These are phyloP conservation scores for Pheosia tremula DNA, from an alignment of 2,888 invertebrate species.

Conservation along the genomic window DNA sequence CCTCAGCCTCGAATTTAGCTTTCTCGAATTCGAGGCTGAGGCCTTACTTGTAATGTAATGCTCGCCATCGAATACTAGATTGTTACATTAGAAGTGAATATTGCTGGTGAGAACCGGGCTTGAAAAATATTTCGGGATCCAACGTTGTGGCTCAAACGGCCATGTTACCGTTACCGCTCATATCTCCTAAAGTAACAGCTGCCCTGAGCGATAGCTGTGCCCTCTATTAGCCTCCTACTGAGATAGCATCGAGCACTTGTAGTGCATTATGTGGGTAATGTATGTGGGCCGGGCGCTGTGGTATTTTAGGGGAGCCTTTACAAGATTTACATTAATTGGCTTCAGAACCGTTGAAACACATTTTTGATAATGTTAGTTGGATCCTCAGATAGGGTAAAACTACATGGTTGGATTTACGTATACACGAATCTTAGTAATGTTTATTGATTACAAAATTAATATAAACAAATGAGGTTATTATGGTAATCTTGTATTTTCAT, in stretches of 20 bases:
- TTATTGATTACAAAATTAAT: neutral
- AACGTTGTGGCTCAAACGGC: slow-evolving; percentile 14
- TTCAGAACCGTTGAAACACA: slow-evolving; percentile 12
- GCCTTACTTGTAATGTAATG: too few relatives aligned
- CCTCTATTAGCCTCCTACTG: slow-evolving; percentile 33
- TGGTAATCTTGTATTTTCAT: neutral
- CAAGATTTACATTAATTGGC: slow-evolving; percentile 20
- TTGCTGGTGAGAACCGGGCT: neutral
- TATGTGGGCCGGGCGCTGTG: slow-evolving; percentile 28
- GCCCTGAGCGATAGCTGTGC: slow-evolving; percentile 38
- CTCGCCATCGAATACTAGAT: too few relatives aligned
- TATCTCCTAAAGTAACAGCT: slow-evolving; percentile 36
- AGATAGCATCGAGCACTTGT: slow-evolving; percentile 41
- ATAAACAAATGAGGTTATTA: neutral
- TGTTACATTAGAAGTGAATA: too few relatives aligned
- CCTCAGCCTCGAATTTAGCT: too few relatives aligned
- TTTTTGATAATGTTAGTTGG: too few relatives aligned
- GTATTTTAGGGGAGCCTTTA: slow-evolving; percentile 17
- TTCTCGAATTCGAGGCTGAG: too few relatives aligned
- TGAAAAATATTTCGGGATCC: slow-evolving; percentile 18
- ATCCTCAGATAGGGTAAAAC: too few relatives aligned
- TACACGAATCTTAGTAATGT: neutral
- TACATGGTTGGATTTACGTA: too few relatives aligned
- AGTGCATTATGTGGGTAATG: slow-evolving; percentile 39
- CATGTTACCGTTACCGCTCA: slow-evolving; percentile 21